phyloP scores from a whole-genome alignment of 2,888 invertebrate species.

The Chymomyza fuscimana region DNA sequence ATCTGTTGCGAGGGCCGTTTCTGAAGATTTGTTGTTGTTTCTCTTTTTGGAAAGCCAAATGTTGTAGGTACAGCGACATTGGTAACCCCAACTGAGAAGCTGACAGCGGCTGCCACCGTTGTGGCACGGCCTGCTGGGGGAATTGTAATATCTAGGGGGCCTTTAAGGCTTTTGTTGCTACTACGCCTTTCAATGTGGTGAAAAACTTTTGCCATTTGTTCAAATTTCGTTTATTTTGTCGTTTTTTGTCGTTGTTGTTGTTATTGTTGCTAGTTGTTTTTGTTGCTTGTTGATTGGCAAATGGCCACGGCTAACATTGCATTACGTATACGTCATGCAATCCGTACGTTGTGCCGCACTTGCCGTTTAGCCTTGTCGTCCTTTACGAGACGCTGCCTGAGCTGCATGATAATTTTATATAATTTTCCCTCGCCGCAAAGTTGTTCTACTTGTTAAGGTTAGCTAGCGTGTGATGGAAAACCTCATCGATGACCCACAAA shows the following conservation, averaged over 20 bases:
- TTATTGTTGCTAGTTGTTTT: constrained; percentile 14
- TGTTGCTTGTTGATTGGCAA: constrained; percentile 46
- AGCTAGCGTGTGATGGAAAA: constrained; percentile 2
- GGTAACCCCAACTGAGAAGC: not conserved
- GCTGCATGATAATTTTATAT: constrained; percentile 73
- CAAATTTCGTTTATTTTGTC: constrained; percentile 25
- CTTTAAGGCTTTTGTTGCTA: not conserved
- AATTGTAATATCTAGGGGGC: not conserved
- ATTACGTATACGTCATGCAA: constrained; percentile 62
- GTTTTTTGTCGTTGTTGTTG: constrained; percentile 7
- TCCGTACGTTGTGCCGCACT: constrained; percentile 40
- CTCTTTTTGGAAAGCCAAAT: not conserved
- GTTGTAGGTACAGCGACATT: not conserved
- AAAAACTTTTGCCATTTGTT: constrained; percentile 63
- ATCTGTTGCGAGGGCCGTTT: not conserved
- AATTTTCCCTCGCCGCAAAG: constrained; percentile 53
- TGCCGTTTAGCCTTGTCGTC: constrained; percentile 35
- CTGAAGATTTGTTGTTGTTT: constrained; percentile 12
- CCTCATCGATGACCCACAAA: constrained; percentile 51
- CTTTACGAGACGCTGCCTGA: constrained; percentile 45
- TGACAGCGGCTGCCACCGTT: not conserved
- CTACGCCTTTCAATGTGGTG: not conserved
- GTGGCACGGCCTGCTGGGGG: not conserved
- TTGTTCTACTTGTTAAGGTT: constrained; percentile 45
- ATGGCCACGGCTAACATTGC: constrained; percentile 46